Evolutionary conservation across 2,113 vertebrate genomes (phyloP).

Genomic region (Mus pahari): DNA sequence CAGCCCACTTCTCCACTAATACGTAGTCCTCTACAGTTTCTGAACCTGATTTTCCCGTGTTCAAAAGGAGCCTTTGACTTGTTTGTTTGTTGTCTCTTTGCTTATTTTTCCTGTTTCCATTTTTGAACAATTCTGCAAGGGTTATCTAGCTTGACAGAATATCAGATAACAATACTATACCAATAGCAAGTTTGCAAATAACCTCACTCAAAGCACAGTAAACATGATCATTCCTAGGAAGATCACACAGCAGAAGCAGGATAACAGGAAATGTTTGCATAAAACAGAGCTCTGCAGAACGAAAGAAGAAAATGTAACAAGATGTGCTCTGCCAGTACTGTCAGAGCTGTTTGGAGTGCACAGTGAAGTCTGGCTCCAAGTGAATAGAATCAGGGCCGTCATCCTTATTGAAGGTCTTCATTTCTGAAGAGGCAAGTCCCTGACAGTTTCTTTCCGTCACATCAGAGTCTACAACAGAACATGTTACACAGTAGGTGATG

Average conservation of each 20-base stretch:
- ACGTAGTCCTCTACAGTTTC: neutral
- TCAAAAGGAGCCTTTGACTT: neutral
- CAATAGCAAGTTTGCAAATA: neutral
- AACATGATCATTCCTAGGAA: neutral
- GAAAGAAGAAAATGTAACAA: constrained; percentile 19
- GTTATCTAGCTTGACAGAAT: neutral
- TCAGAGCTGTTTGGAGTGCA: constrained; percentile 5
- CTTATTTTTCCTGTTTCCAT: constrained; percentile 1
- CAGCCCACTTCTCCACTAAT: neutral
- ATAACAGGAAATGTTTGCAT: constrained; percentile 21
- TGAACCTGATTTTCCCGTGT: neutral
- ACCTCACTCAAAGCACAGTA: neutral
- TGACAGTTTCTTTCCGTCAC: constrained; percentile 53
- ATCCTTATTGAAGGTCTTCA: constrained; percentile 59
- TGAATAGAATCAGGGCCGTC: constrained; percentile 31
- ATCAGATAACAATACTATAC: neutral
- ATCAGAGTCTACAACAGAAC: constrained; percentile 39
- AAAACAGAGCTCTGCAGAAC: constrained; percentile 33
- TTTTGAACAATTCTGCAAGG: neutral
- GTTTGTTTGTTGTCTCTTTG: neutral
- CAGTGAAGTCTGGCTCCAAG: neutral
- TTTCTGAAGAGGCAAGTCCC: constrained; percentile 57
- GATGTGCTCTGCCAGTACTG: neutral
- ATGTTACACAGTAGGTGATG: constrained; percentile 26
- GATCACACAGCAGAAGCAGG: neutral